Base-by-base conservation (phyloP, 2,888 invertebrate genomes). In the Cataglyphis albicans region DNA sequence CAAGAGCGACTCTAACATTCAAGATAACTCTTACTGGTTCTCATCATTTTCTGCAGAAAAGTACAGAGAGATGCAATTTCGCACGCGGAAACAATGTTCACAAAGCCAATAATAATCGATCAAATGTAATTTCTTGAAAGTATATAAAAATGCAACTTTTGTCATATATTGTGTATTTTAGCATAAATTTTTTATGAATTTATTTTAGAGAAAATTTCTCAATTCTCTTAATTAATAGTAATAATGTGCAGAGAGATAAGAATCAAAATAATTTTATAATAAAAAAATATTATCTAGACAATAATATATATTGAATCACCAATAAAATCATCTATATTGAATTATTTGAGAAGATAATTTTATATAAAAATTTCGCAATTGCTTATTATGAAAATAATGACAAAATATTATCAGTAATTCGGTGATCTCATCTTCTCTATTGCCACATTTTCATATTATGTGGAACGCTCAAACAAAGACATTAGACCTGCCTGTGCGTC, bases 401-500 rank as follows among this genome's bases (percentile, higher is more conserved):
- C n/a, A 4, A 35, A 68, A 44, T 67, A 78, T 80, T 41, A 15
- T 35, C 10, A 15, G 32, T 59, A 32, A 59, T 78, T 41, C 32
- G 29, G 29, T 59, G n/a, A 68, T 68, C 70, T 65, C 64, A 21
- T 68, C 44, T 59, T 3, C n/a, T 12, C 21, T 10, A 15, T 35
- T 57, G 57, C 44, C 44, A 68, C 32, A 64, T 59, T 48, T 80
- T 78, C 80, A n/a, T 48, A 59, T 44, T 44, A 44, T 59, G 75
- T 38, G 48, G 67, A 72, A 64, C 85, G 76, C 65, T 83, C 83
- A 67, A 91, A 91, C 90, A 90, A 90, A 91, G 91, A 90, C 90
- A 91, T 91, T 90, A 91, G 84, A 82, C 86, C 81, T 10, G n/a
- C 29, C 63, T 44, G 72, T 81, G 84, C 73, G 81, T 68, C 87